A percentile compares a stretch with the other conserved stretches of the same genome.
Evolutionary conservation across 2,888 invertebrate genomes (phyloP).

Genomic region (Eutolmus rufibarbis): DNA sequence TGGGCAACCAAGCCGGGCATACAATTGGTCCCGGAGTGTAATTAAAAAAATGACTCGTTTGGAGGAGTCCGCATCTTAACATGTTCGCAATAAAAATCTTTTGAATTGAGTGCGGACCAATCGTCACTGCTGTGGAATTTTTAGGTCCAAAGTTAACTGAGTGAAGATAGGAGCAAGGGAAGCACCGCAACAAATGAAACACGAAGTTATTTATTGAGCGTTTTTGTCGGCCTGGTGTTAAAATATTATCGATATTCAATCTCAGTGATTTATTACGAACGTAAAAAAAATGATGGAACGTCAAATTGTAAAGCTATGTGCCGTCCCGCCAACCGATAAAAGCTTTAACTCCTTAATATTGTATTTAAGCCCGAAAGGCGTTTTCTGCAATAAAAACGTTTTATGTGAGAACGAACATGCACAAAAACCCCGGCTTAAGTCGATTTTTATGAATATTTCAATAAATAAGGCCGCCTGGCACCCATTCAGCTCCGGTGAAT

Average conservation of each 20-base stretch:
- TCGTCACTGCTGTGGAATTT: not conserved
- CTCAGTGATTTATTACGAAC: slow-evolving; percentile 47
- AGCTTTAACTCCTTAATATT: slow-evolving; percentile 24
- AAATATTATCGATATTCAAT: slow-evolving; percentile 49
- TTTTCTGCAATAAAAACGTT: slow-evolving; percentile 31
- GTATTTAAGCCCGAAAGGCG: slow-evolving; percentile 20
- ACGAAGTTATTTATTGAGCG: slow-evolving; percentile 40
- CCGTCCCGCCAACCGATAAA: not conserved
- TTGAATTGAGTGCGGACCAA: not conserved
- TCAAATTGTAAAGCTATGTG: not conserved
- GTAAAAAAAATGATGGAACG: slow-evolving; percentile 41
- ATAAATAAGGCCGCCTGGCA: slow-evolving; percentile 17
- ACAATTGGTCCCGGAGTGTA: not conserved
- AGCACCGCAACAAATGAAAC: slow-evolving; percentile 1
- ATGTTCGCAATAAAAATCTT: not conserved
- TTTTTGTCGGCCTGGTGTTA: slow-evolving; percentile 46
- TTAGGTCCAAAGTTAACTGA: not conserved
- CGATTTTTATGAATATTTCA: slow-evolving; percentile 36
- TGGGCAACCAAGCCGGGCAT: not conserved
- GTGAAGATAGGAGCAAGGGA: not conserved
- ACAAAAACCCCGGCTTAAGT: slow-evolving; percentile 29
- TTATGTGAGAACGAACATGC: slow-evolving; percentile 34
- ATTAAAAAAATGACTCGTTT: not conserved
- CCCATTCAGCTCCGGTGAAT: not conserved
- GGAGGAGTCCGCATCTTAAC: not conserved